Base-by-base conservation (phyloP, 2,797 vertebrate genomes). In the Balearica regulorum region DNA sequence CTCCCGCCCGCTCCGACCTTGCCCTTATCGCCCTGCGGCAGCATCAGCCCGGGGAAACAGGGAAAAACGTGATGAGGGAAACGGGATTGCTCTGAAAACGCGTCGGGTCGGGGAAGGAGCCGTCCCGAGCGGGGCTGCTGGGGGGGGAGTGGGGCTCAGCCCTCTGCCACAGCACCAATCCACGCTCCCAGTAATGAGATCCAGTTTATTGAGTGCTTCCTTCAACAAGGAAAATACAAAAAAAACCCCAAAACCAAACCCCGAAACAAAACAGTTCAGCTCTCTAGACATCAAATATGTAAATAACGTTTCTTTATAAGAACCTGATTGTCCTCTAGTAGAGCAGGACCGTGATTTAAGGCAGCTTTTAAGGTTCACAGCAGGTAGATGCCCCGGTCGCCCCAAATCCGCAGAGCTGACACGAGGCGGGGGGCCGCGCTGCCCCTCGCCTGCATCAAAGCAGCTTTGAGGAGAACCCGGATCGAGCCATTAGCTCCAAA, bases 321-420 rank as follows among this genome's bases (percentile, higher is more conserved):
- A 65, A 92, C 83, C 83, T 72, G 93, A 96, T 90, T 94, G 95
- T 97, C 96, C 87, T 88, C 77, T 58, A 5, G 29, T 18, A 78
- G 43, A 87, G 62, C 70, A 69, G 69, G 80, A 94, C 65, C 35
- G 11, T 41, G 69, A 72, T 83, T 96, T 97, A 97, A 97, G 96
- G 97, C 96, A 97, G 96, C 92, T 37, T 87, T 79, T 51, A 86
- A 89, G 70, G 81, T 83, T 88, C 66, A 37, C 78, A 78, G 65
- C 57, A 84, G 64, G 51, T 26, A 71, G 41, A 57, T 5, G 46
- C 29, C 49, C 13, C 61, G 66, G 49, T 41, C 64, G 66, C 61
- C 39, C 39, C 39, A 39, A 39, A 39, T 39, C 39, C 39, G 5
- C 39, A 39, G 11, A 13, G 39, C 39, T 39, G 39, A 65, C 48